Conservation (phyloP, 2,113 vertebrate species). For the Notothenia coriiceps region DNA sequence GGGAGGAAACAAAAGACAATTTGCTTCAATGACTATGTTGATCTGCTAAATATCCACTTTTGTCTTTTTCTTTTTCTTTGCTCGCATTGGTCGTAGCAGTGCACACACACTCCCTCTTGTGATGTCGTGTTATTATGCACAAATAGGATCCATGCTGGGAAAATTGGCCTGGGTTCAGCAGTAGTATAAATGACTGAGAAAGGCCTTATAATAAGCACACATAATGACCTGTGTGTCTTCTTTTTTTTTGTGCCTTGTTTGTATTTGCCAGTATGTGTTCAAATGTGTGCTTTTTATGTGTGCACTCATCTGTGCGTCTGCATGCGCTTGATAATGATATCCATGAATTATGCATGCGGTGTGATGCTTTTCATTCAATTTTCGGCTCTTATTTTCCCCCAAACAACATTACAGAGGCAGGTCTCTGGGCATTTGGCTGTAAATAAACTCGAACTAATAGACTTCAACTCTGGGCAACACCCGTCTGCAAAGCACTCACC, state of each 20-base stretch:
- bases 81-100: slow-evolving; percentile 24
- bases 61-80: slow-evolving; percentile 27
- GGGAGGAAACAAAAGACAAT: slow-evolving; percentile 19
- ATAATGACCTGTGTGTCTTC: slow-evolving; percentile 70
- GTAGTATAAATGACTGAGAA: slow-evolving; percentile 73
- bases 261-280: slow-evolving; percentile 54
- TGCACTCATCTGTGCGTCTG: slow-evolving; percentile 67
- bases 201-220: slow-evolving; percentile 68
- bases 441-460: slow-evolving; percentile 83
- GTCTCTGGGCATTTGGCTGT: slow-evolving; percentile 81
- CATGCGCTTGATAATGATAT: slow-evolving; percentile 79
- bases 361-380: slow-evolving; percentile 83
- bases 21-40: slow-evolving; percentile 37
- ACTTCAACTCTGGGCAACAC: slow-evolving; percentile 80
- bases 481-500: slow-evolving; percentile 71
- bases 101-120: slow-evolving; percentile 25
- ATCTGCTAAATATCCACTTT: slow-evolving; percentile 54
- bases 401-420: slow-evolving; percentile 79
- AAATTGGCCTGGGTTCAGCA: slow-evolving; percentile 73
- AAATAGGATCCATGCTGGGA: slow-evolving; percentile 70
- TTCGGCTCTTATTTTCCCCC: slow-evolving; percentile 71
- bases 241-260: slow-evolving; percentile 45
- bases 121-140: slow-evolving; percentile 68
- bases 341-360: slow-evolving; percentile 81
- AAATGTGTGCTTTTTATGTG: slow-evolving; percentile 55